Conservation (phyloP, 2,797 vertebrate genomes). For the Sebastes itinus region DNA sequence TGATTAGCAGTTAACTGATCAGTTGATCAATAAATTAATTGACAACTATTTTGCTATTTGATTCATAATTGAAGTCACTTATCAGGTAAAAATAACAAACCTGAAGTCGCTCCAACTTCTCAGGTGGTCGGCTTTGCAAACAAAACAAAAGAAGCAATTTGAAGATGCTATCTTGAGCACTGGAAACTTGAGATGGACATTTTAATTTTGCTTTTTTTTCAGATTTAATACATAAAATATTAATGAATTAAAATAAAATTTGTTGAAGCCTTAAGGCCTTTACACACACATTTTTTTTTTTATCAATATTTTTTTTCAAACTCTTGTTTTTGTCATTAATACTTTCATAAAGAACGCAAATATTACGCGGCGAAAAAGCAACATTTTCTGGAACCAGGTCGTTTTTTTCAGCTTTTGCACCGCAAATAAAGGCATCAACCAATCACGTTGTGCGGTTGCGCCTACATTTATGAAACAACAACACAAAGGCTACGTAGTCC, state of each 20-base stretch:
- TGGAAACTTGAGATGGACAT: background rate
- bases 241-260: background rate
- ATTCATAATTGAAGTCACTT: background rate
- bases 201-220: background rate
- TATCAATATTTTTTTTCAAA: too few species aligned
- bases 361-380: too few species aligned
- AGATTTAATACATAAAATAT: background rate
- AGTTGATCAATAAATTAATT: background rate
- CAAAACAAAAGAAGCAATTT: background rate
- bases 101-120: background rate
- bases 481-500: too few species aligned
- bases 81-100: background rate
- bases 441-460: too few species aligned
- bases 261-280: background rate
- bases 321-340: too few species aligned
- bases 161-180: background rate
- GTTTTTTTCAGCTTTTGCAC: too few species aligned
- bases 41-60: background rate
- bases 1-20: too few species aligned
- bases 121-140: background rate
- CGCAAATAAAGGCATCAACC: fast-evolving
- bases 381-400: too few species aligned
- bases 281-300: too few species aligned
- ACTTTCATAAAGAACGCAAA: too few species aligned
- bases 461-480: too few species aligned